These are phyloP conservation scores for Spodoptera exigua DNA, from an alignment of 2,888 invertebrate species.

Conservation along the genomic window DNA sequence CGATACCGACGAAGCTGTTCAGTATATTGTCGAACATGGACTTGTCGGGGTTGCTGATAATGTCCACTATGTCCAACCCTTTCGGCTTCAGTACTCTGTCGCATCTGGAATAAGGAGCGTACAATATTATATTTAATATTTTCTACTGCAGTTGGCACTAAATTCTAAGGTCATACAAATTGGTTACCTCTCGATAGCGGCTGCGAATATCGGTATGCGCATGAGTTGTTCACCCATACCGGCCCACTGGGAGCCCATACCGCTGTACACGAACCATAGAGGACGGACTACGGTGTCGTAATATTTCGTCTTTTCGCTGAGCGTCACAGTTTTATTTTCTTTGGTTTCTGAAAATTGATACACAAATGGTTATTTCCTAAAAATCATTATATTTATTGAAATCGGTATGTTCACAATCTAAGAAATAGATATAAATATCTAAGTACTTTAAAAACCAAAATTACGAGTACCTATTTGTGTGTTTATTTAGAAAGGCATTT, in stretches of 20 bases:
- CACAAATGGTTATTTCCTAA: no score
- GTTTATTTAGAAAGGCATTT: no score
- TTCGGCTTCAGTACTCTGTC: slow-evolving; percentile 88
- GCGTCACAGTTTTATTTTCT: slow-evolving; percentile 65
- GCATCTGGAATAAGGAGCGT: slow-evolving; percentile 82
- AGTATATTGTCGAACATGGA: slow-evolving; percentile 87
- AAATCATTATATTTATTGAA: no score
- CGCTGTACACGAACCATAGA: slow-evolving; percentile 92
- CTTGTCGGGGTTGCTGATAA: slow-evolving; percentile 90
- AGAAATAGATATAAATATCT: no score
- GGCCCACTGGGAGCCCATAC: slow-evolving; percentile 93
- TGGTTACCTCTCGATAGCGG: slow-evolving; percentile 81
- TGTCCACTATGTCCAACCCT: slow-evolving; percentile 90
- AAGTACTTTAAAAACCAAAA: no score
- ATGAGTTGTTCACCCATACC: slow-evolving; percentile 91
- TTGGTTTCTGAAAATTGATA: slow-evolving; percentile 64
- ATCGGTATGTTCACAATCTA: no score
- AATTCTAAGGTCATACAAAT: neutral
- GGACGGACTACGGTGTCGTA: slow-evolving; percentile 81
- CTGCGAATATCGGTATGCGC: slow-evolving; percentile 90
- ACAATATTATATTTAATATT: no score
- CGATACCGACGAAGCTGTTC: slow-evolving; percentile 73
- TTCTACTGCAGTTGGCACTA: no score
- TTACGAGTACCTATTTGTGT: no score
- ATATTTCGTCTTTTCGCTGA: slow-evolving; percentile 69